These are phyloP conservation scores for Pogonomyrmex californicus DNA, from an alignment of 1,140 invertebrate genomes.

Conservation along the genomic window DNA sequence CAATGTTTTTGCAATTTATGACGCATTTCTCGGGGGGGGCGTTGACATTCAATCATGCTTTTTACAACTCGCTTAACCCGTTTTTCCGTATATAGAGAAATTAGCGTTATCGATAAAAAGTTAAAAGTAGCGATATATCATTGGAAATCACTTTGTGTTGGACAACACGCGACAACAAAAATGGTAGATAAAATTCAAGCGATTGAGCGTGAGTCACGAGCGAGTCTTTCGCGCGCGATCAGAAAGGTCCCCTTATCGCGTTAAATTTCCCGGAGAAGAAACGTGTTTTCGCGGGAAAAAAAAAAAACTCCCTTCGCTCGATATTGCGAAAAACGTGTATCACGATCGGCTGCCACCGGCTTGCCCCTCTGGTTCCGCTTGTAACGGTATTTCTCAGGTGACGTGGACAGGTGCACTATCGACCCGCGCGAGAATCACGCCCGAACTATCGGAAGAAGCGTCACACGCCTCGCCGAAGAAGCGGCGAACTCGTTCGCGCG, in stretches of 20 bases:
- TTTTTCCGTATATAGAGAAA: slow-evolving; percentile 3
- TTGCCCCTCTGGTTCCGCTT: background rate
- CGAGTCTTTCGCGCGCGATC: background rate
- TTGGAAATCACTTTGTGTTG: background rate
- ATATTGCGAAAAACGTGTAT: background rate
- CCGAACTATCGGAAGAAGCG: background rate
- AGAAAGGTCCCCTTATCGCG: background rate
- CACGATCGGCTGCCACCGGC: background rate
- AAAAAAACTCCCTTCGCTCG: background rate
- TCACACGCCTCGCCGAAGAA: slow-evolving; percentile 5
- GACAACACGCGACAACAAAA: slow-evolving; percentile 19
- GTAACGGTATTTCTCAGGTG: slow-evolving; percentile 29
- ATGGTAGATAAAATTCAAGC: slow-evolving; percentile 22
- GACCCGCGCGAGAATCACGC: slow-evolving; percentile 14
- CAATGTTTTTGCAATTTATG: background rate
- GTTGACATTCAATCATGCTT: background rate
- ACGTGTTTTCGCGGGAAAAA: background rate
- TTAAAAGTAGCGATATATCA: background rate
- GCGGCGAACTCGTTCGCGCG: background rate
- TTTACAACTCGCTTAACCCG: background rate
- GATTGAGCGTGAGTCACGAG: slow-evolving; percentile 23
- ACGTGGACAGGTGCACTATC: slow-evolving; percentile 40
- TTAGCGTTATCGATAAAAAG: background rate
- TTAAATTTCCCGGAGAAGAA: slow-evolving; percentile 6
- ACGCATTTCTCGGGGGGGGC: background rate